A percentile compares a stretch with the other conserved stretches of the same genome.
phyloP scores from a whole-genome alignment of 1,140 invertebrate genomes.

The Aphidius ervi region DNA sequence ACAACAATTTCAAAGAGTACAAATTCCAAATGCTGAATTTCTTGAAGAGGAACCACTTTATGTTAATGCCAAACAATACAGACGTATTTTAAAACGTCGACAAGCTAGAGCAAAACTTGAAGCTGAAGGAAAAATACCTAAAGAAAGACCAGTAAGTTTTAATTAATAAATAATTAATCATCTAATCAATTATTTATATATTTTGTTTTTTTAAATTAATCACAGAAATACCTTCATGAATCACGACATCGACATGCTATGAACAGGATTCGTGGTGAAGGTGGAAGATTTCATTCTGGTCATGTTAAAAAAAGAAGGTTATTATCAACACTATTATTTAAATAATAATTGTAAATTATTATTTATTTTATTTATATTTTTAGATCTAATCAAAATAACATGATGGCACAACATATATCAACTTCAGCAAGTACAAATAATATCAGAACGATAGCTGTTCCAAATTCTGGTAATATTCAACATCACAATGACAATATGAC shows the following conservation, averaged over 20 bases:
- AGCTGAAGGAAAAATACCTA: constrained; percentile 91
- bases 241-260: constrained; percentile 96
- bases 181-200: no score
- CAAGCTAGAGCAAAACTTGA: constrained; percentile 88
- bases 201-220: not conserved
- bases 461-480: constrained; percentile 37
- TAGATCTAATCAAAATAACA: constrained; percentile 32
- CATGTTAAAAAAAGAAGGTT: constrained; percentile 61
- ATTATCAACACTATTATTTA: constrained; percentile 27
- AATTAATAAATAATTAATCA: constrained; percentile 22
- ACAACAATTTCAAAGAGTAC: constrained; percentile 62
- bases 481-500: constrained; percentile 39
- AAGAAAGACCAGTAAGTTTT: constrained; percentile 78
- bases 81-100: constrained; percentile 83
- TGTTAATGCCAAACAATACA: constrained; percentile 98
- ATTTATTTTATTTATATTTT: not conserved
- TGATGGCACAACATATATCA: constrained; percentile 36
- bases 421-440: constrained; percentile 34
- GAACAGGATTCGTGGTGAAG: constrained; percentile 94
- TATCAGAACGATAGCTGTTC: constrained; percentile 38
- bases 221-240: constrained; percentile 97
- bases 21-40: constrained; percentile 64
- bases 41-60: constrained; percentile 92
- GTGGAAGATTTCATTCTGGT: constrained; percentile 89
- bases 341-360: constrained; percentile 4